Base-by-base conservation (phyloP, 2,888 invertebrate genomes). In the Drosophila mimetica region DNA sequence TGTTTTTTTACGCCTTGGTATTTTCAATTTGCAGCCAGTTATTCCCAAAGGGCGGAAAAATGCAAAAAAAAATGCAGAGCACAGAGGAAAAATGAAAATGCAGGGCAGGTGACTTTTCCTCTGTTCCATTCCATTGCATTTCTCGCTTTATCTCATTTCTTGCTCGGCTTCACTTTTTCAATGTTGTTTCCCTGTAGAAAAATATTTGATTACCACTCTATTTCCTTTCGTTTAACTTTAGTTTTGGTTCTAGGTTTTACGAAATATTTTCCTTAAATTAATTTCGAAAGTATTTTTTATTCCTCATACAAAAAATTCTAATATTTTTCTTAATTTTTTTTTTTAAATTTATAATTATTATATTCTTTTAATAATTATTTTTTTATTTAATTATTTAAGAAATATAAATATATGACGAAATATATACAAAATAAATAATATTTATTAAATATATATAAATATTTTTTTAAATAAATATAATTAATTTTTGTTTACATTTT, bases 21-120 rank as follows among this genome's bases (percentile, higher is more conserved):
- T 64, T 64, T 64, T 64, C 67, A 64, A 64, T 64, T 64, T 64
- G 53, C 64, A 67, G 42, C n/a, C 32, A 22, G 64, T 66, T 52
- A 66, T 64, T 52, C 36, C 28, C 20, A 30, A 25, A 25, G n/a
- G 39, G 37, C 0, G 25, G 13, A 48, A 28, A 32, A 44, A 14
- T 14, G 5, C 5, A 18, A 34, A 34, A 20, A n/a, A 20, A 20
- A 6, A 6, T 13, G 14, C 11, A n/a, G 9, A 13, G 50, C 5
- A n/a, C 18, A 9, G 22, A 36, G 20, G 7, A 8, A 37, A 39
- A n/a, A 25, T 16, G 25, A 25, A 53, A 52, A 53, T 55, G 55
- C 55, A 5, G 25, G 22, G 16, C 53, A 54, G 55, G 55, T 55
- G 25, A 55, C 55, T 36, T 48, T 42, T 20, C 36, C 16, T 16